A percentile compares a stretch with the other conserved stretches of the same genome.
These are phyloP conservation scores for Arrhamphus sclerolepis DNA, from an alignment of 2,797 vertebrate species.

Conservation along the genomic window DNA sequence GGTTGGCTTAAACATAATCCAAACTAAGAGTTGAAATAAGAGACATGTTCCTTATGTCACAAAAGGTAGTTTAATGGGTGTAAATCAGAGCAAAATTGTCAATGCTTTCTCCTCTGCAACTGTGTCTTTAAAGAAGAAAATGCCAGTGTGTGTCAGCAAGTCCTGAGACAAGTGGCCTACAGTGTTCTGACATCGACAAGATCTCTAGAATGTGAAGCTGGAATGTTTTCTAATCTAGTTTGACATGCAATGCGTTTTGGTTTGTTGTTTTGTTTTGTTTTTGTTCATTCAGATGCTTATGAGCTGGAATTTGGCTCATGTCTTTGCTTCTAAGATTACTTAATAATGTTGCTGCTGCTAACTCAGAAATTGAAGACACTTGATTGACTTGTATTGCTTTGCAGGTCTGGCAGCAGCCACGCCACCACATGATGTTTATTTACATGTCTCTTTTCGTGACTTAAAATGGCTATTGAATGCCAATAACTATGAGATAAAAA, in stretches of 20 bases:
- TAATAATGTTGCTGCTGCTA: slow-evolving; percentile 44
- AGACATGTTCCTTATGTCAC: neutral
- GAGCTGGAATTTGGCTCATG: slow-evolving; percentile 36
- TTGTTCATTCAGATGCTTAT: slow-evolving; percentile 56
- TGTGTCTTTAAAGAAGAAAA: no score
- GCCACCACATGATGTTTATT: no score
- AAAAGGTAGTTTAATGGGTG: no score
- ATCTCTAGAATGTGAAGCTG: slow-evolving; percentile 20
- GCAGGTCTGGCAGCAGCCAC: neutral
- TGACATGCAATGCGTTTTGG: slow-evolving; percentile 29
- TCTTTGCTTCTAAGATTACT: slow-evolving; percentile 55
- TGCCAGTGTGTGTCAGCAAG: no score
- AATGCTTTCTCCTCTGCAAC: no score
- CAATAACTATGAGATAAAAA: no score
- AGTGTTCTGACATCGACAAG: slow-evolving; percentile 15
- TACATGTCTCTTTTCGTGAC: no score
- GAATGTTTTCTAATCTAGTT: slow-evolving; percentile 52
- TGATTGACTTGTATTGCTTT: slow-evolving; percentile 37
- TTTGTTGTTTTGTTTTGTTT: no score
- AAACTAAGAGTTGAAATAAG: slow-evolving; percentile 23
- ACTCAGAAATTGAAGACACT: slow-evolving; percentile 19
- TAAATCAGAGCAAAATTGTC: no score
- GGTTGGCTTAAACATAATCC: slow-evolving; percentile 16
- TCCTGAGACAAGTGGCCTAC: neutral
- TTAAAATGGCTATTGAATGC: no score